These are phyloP conservation scores for Gila orcuttii DNA, from an alignment of 2,113 vertebrate genomes.

Conservation along the genomic window DNA sequence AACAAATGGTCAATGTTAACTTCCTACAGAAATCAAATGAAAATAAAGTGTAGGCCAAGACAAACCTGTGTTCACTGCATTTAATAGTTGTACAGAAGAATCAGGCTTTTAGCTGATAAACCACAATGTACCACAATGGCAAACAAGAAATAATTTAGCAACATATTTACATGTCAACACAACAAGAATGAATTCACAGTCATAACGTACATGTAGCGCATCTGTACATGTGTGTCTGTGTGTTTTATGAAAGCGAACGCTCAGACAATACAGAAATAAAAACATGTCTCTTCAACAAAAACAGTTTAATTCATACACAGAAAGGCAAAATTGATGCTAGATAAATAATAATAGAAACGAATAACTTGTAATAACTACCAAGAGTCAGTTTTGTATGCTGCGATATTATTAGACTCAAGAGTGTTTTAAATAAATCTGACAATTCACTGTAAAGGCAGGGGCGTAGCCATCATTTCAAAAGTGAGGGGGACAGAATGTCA, in stretches of 20 bases:
- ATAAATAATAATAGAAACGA: neutral
- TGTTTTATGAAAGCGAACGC: no score
- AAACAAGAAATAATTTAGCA: conserved; percentile 34
- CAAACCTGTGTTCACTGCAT: neutral
- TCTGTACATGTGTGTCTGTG: conserved; percentile 10
- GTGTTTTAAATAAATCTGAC: no score
- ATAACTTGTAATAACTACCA: neutral
- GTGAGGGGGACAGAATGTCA: no score
- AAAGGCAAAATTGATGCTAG: neutral
- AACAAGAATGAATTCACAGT: conserved; percentile 14
- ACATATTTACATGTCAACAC: conserved; percentile 17
- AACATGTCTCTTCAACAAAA: neutral
- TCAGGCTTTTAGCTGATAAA: neutral
- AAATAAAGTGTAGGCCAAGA: neutral
- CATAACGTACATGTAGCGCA: neutral
- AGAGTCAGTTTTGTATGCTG: neutral
- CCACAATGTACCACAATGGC: conserved; percentile 5
- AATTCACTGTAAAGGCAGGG: neutral
- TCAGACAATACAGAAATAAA: neutral
- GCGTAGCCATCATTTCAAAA: no score
- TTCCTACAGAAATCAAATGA: neutral
- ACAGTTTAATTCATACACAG: neutral
- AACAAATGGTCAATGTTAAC: neutral
- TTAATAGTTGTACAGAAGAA: conserved; percentile 34
- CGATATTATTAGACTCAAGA: neutral